Evolutionary conservation across 2,113 vertebrate species (phyloP), one percentile per base, ranked within the genome.

Genomic region (Marmota flaviventris): DNA sequence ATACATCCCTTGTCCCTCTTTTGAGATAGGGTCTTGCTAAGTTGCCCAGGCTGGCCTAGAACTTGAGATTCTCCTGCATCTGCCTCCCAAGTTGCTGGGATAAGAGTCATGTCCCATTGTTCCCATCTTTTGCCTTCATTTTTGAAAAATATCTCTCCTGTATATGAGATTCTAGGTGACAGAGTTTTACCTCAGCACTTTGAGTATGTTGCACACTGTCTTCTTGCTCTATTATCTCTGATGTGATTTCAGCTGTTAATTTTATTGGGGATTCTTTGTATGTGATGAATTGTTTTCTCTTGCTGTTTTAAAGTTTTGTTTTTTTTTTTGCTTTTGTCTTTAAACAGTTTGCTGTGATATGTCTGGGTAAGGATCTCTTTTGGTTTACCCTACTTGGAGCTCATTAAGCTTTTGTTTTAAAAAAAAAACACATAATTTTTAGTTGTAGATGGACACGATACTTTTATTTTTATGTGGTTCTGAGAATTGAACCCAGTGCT

Each of bases 191-290:
- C 39, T 73, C 34, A 65, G 53, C 42, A 86, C 29, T 86, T 72
- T 65, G 20, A 79, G n/a, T 69, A 77, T 85, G 48, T 85, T 53
- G 2, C 42, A 16, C 1, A 10, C 34, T 63, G 56, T 24, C 53
- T 91, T 91, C 27, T 65, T 45, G 16, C 16, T 70, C 69, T 65
- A n/a, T 45, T 70, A 24, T 76, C 67, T 56, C 81, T 94, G 14
- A 92, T 45, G 42, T 85, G 63, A 56, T 88, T 84, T 84, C 29
- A 63, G 84, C 34, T 89, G 29, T 84, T 89, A 85, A 73, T 89
- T 72, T 94, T 78, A 65, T n/a, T 69, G 42, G 17, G 29, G 13
- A 8, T 92, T 81, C 16, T n/a, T 79, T 48, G 13, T 72, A 73
- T 29, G 4, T 53, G 58, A 69, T 63, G 25, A 91, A 75, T 69